Base-by-base conservation (phyloP, 2,888 invertebrate genomes). In the Ecdyonurus torrentis region DNA sequence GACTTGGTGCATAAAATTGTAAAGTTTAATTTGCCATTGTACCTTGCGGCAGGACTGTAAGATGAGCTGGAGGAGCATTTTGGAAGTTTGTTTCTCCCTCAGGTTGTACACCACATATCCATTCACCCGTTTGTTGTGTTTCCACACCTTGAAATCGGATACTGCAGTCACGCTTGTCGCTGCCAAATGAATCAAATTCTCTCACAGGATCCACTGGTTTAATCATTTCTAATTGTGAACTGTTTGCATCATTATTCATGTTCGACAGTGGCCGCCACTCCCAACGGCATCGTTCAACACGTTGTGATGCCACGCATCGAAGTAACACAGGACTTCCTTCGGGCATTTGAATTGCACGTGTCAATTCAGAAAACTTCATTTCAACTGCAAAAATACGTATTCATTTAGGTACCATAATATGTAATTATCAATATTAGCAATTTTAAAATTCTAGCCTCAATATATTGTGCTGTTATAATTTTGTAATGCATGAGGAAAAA, bases 41-140 rank as follows among this genome's bases (percentile, higher is more conserved):
- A 74, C 74, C 74, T 74, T 73, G 72, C 68, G 74, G 73, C 52
- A 74, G 71, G 61, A 74, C 72, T 64, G 71, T 74, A 65, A 74
- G 70, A 65, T 72, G 73, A 15, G 74, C 72, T 20, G 74, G 72
- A 19, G 73, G 71, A 19, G 74, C 74, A 53, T 73, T 71, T 23
- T 72, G 74, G 67, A 73, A 74, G 62, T 72, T 71, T 52, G 71
- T 69, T 61, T 69, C 70, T 7, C 71, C 71, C 53, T 70, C 70
- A 59, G 70, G 66, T 65, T 72, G 71, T 2, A 72, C 74, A 1
- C 74, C 74, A 63, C 74, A 75, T 23, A 73, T 74, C 74, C 74
- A 75, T 1, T 74, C 69, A 2, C 74, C 74, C 65, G 74, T 73
- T 66, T 75, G 74, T 60, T 74, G 73, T 25, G 68, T 70, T 15